phyloP scores from a whole-genome alignment of 1,140 invertebrate genomes.

The Laupala kohalensis region DNA sequence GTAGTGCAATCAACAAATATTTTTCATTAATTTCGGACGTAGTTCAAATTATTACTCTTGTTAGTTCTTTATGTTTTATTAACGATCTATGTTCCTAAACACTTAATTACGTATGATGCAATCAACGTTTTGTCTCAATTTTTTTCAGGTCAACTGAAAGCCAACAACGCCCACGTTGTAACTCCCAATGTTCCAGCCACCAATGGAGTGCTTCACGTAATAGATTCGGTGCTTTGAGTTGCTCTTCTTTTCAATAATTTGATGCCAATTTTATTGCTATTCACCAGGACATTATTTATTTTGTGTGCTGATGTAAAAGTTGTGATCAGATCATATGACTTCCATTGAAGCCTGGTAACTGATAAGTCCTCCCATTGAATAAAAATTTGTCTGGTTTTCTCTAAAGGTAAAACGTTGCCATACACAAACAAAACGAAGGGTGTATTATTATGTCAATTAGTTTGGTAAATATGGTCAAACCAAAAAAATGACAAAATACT shows the following conservation, averaged over 20 bases:
- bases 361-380: no score
- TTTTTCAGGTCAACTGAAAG: slow-evolving; percentile 57
- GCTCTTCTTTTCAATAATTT: neutral
- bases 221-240: slow-evolving; percentile 34
- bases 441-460: no score
- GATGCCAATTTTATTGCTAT: neutral
- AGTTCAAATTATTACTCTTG: no score
- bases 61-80: no score
- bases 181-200: slow-evolving; percentile 73
- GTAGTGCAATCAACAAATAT: no score
- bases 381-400: no score
- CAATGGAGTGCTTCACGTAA: slow-evolving; percentile 76
- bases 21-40: no score
- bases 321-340: neutral
- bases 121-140: neutral
- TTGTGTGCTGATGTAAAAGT: neutral
- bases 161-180: slow-evolving; percentile 60
- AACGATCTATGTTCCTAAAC: neutral
- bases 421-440: no score
- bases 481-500: no score
- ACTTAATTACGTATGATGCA: neutral
- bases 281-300: neutral
- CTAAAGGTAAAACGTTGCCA: no score
- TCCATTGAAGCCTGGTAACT: no score
- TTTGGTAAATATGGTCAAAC: no score